phyloP scores from a whole-genome alignment of 2,797 vertebrate genomes.

The Todus mexicanus region DNA sequence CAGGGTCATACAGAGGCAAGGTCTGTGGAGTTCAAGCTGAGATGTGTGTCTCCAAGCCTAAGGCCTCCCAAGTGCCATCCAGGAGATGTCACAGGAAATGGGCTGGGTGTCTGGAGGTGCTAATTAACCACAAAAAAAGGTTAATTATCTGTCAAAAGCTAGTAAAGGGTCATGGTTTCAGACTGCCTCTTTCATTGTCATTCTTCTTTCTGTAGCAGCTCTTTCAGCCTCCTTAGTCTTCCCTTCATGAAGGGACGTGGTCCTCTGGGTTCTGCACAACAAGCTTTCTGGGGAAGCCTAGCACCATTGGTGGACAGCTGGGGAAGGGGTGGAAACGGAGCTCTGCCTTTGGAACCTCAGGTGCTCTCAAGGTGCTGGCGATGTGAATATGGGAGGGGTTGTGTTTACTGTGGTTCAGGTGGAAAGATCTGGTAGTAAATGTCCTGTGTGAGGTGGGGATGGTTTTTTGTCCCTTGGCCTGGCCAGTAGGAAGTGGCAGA shows the following conservation, averaged over 20 bases:
- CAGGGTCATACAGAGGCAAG: accelerated
- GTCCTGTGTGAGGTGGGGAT: background rate
- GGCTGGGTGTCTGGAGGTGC: background rate
- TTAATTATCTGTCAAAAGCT: background rate
- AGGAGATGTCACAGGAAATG: background rate
- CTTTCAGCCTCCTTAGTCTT: background rate
- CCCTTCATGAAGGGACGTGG: accelerated
- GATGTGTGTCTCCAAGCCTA: background rate
- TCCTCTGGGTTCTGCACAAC: background rate
- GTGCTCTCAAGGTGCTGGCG: background rate
- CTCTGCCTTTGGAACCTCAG: background rate
- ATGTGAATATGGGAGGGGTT: accelerated
- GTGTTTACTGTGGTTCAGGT: background rate
- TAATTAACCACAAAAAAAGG: background rate
- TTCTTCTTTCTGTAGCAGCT: background rate
- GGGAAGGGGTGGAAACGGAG: background rate
- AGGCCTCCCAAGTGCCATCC: background rate
- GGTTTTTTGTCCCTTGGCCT: background rate
- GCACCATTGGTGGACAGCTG: accelerated
- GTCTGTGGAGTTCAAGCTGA: background rate
- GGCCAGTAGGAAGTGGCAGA: background rate
- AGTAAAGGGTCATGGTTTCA: background rate
- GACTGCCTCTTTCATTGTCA: background rate
- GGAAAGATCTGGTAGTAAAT: background rate
- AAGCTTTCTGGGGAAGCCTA: background rate